Base-by-base conservation (phyloP, 2,113 vertebrate genomes). In the Oxygymnocypris stewartii region DNA sequence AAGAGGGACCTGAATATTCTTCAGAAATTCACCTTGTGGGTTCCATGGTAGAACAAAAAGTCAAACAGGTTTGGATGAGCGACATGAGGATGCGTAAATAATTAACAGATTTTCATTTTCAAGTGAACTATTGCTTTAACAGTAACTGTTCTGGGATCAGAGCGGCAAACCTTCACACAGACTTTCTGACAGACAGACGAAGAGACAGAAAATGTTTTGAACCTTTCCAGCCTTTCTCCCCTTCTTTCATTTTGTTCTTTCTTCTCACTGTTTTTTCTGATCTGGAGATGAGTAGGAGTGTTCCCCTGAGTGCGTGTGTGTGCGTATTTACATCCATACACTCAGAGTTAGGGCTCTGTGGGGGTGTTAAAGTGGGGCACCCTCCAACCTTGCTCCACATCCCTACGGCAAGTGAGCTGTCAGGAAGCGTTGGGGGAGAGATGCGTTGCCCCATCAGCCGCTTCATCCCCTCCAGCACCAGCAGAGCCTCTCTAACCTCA, bases 331-430 rank as follows among this genome's bases (percentile, higher is more conserved):
- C 86, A 74, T 84, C 78, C 87, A 84, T 87, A 84, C 79, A 59
- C 85, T 69, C 31, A 42, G 69, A 57, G 63, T 63, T 42, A 47
- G 61, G 80, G 69, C 49, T 87, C 69, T 90, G 83, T 90, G 69
- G 86, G 88, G 82, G 44, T 86, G 79, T 84, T 85, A 85, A 87
- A 47, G 16, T 84, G 84, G 80, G 84, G 77, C 88, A 87, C 77
- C 83, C 77, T 81, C 71, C 85, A 88, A 71, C 69, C 57, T 76
- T 84, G 75, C 59, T 79, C 63, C 10, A 40, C 7, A 8, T 85
- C 82, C 88, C 88, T 51, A 81, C 71, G 69, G 88, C 82, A 77
- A 82, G 47, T 47, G 51, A 89, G 78, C 85, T 87, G 88, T 89
- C 88, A 85, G 69, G 37, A 69, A 51, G 51, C 61, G 61, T 85